These are phyloP conservation scores for Syngnathus rostellatus DNA, from an alignment of 2,797 vertebrate genomes.

Conservation along the genomic window DNA sequence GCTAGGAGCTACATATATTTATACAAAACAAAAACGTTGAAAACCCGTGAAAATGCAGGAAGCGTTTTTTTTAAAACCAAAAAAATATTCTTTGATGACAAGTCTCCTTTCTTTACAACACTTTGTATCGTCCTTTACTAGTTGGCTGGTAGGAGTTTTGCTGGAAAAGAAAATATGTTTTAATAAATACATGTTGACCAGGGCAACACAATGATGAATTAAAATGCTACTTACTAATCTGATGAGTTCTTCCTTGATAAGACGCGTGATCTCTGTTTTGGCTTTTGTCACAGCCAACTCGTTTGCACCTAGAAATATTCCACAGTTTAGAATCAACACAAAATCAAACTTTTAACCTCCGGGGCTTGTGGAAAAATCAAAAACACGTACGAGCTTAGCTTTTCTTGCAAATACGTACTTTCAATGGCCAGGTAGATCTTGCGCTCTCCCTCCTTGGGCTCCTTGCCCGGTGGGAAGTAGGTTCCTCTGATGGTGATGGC, in stretches of 20 bases:
- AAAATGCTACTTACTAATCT: conserved; percentile 79
- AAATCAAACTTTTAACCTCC: too few relatives aligned
- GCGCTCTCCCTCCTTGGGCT: conserved; percentile 95
- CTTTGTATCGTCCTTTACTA: conserved; percentile 98
- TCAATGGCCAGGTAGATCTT: conserved; percentile 99
- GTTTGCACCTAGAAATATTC: conserved; percentile 78
- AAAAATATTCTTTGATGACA: conserved; percentile 38
- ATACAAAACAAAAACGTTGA: neutral
- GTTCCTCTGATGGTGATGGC: conserved; percentile 98
- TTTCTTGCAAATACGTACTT: conserved; percentile 71
- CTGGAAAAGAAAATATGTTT: conserved; percentile 56
- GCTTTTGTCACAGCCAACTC: conserved; percentile 98
- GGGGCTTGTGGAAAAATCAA: neutral
- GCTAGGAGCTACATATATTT: conserved; percentile 4
- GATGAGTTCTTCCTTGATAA: conserved; percentile 98
- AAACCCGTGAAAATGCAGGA: neutral
- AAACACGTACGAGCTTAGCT: too few relatives aligned
- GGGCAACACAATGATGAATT: neutral
- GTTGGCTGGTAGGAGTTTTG: conserved; percentile 99
- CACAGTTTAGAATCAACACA: neutral
- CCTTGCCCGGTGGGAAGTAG: conserved; percentile 97
- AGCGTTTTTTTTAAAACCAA: neutral
- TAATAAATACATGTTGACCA: neutral
- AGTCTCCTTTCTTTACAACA: conserved; percentile 76
- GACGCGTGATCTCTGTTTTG: conserved; percentile 94